Conservation (phyloP, 2,888 invertebrate genomes). For the Cyaniris semiargus region DNA sequence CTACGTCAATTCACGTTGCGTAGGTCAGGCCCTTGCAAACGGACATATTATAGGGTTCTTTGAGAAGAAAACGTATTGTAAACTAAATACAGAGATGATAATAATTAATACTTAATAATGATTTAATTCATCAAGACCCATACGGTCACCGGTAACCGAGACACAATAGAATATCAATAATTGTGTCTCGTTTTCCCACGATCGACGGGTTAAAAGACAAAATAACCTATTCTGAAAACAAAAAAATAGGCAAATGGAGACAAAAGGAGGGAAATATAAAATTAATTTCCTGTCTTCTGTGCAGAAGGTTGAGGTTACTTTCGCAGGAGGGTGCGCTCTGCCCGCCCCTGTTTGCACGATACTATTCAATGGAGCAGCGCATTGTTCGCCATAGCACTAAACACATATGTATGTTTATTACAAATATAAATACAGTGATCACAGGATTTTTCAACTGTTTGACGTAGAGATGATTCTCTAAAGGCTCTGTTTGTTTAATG, state of each 20-base stretch:
- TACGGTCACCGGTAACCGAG: too few species aligned
- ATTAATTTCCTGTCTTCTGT: slow-evolving; percentile 27
- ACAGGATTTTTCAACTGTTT: slow-evolving; percentile 22
- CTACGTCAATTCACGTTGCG: slow-evolving; percentile 43
- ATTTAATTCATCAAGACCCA: too few species aligned
- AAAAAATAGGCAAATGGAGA: not conserved
- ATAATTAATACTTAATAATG: not conserved
- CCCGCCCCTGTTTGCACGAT: slow-evolving; percentile 71
- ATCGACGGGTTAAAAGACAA: too few species aligned
- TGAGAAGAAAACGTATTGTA: not conserved
- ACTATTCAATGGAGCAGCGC: slow-evolving; percentile 65
- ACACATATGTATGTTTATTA: slow-evolving; percentile 44
- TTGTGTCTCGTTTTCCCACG: too few species aligned
- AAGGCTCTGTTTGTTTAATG: slow-evolving; percentile 5
- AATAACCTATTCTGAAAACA: not conserved
- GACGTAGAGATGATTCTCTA: slow-evolving; percentile 20
- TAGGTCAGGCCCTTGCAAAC: slow-evolving; percentile 44
- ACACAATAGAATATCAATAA: too few species aligned
- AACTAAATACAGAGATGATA: not conserved
- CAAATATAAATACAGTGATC: slow-evolving; percentile 26
- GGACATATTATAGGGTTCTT: slow-evolving; percentile 29
- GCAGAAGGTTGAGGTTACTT: slow-evolving; percentile 52
- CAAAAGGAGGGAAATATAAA: slow-evolving; percentile 15
- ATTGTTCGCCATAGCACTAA: slow-evolving; percentile 58
- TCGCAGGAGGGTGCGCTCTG: slow-evolving; percentile 57